phyloP scores from a whole-genome alignment of 2,888 invertebrate species.

The Heliconius aoede region DNA sequence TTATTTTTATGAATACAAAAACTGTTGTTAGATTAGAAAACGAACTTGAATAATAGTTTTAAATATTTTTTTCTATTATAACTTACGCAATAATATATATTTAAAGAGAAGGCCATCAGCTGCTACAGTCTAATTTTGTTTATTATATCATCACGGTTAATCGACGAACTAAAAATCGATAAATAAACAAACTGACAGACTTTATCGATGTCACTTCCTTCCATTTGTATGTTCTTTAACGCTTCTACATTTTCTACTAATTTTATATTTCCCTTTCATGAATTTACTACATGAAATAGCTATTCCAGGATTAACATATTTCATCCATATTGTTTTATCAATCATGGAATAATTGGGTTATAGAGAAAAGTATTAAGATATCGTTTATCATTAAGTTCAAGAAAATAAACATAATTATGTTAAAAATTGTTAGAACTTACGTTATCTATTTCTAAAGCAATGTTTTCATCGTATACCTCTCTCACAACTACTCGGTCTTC shows the following conservation, averaged over 20 bases:
- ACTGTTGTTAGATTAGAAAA: neutral
- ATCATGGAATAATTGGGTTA: too few relatives aligned
- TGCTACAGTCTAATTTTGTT: neutral
- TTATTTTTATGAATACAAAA: neutral
- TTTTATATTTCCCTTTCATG: too few relatives aligned
- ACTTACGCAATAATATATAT: conserved; percentile 3
- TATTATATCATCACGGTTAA: neutral
- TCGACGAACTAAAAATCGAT: too few relatives aligned
- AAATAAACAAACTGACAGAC: neutral
- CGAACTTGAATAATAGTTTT: conserved; percentile 1
- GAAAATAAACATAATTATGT: too few relatives aligned
- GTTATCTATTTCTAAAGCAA: neutral
- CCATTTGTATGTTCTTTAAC: neutral
- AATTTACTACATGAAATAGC: too few relatives aligned
- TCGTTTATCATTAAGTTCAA: too few relatives aligned
- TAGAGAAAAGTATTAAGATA: too few relatives aligned
- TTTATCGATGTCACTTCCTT: neutral
- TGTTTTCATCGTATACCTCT: conserved; percentile 10
- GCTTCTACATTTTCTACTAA: neutral
- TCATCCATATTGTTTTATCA: too few relatives aligned
- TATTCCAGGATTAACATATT: too few relatives aligned
- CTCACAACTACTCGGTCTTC: neutral
- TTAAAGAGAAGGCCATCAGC: neutral
- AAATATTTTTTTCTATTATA: neutral
- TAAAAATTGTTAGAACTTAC: neutral